Evolutionary conservation across 2,113 vertebrate genomes (phyloP), one percentile per base, ranked within the genome.

Genomic region (Triplophysa siluroides): DNA sequence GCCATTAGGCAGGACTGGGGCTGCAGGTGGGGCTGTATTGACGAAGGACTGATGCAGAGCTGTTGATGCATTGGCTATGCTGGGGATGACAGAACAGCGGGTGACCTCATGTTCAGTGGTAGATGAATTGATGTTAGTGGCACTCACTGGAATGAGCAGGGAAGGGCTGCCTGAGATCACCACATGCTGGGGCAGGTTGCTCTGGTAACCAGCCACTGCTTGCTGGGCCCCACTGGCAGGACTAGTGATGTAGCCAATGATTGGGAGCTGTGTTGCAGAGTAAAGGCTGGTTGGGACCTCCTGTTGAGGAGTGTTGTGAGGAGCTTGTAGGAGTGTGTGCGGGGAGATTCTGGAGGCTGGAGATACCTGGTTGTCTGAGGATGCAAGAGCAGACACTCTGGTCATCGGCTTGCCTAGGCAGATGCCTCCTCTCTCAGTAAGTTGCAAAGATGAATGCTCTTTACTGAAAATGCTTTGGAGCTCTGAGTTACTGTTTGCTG

Each of bases 1-100:
- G 14, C 91, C 95, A 90, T 96, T 98, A 86, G 95, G 94, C 82
- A 97, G 89, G 73, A 96, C 90, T 41, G 96, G 95, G 85, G 96
- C 93, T 50, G 77, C 60, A 63, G 77, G 80, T 67, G 83, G 68
- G 38, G 76, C 50, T 58, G 83, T 64, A 67, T 78, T 82, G 88
- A 98, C 94, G 14, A 96, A 98, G 8, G 96, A 93, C 82, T 98
- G 96, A 85, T 96, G 96, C 94, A 97, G 94, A 88, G 95, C 94
- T 79, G 96, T 95, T 67, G 93, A 87, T 83, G 90, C 88, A 89
- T 95, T 94, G 33, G 95, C 94, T 12, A 95, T 91, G 0, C 94
- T 96, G 84, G 96, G 92, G 0, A 95, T 92, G 76, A 92, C 93
- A 2, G 96, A 93, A 1, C 94, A 90, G 4, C 93, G 91, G n/a